A percentile compares a stretch with the other conserved stretches of the same genome.
These are phyloP conservation scores for Orientallactaga sibirica DNA, from an alignment of 2,797 vertebrate species.

Conservation along the genomic window DNA sequence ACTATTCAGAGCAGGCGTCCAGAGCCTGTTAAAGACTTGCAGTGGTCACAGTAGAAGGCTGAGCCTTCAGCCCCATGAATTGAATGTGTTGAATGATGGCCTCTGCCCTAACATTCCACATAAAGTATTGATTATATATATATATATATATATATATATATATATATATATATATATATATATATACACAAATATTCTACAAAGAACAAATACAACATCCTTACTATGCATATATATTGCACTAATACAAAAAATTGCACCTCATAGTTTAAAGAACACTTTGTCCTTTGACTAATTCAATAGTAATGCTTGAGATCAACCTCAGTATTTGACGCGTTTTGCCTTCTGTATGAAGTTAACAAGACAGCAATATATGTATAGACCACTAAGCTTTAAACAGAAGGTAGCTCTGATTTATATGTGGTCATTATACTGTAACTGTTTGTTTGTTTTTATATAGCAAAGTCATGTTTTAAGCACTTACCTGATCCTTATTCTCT, in stretches of 20 bases:
- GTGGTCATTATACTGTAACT: not conserved
- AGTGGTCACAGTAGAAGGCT: not conserved
- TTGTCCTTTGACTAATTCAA: conserved; percentile 33
- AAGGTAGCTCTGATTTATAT: conserved; percentile 30
- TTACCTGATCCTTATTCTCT: conserved; percentile 20
- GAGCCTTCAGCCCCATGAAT: not conserved
- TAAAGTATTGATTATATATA: not conserved
- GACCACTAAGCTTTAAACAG: not conserved
- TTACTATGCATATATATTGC: not conserved
- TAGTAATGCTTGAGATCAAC: not conserved
- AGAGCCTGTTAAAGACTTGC: not conserved
- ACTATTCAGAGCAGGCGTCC: no score
- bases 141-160: not conserved
- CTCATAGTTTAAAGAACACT: conserved; percentile 38
- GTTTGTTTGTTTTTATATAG: not conserved
- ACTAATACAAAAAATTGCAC: not conserved
- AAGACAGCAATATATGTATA: not conserved
- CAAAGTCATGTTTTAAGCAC: not conserved
- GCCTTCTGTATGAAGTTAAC: not conserved
- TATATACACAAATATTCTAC: not conserved
- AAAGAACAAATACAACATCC: not conserved
- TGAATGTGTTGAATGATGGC: not conserved
- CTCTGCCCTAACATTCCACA: not conserved
- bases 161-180: not conserved
- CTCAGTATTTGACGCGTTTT: not conserved